Base-by-base conservation (phyloP, 2,113 vertebrate species). In the Andinoacara biseriatus region DNA sequence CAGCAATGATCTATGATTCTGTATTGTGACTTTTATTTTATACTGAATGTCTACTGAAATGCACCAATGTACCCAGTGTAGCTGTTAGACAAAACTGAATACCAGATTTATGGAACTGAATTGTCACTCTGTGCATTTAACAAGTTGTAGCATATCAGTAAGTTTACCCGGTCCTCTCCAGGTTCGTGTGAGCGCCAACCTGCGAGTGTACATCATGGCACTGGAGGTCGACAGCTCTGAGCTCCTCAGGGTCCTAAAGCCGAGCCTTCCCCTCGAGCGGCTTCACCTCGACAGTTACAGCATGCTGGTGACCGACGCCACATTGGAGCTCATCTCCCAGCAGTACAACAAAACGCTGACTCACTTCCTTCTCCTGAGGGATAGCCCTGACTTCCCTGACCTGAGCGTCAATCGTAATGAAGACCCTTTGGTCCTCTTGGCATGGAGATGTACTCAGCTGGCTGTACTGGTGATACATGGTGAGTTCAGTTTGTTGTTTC, bases 271-370 rank as follows among this genome's bases (percentile, higher is more conserved):
- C 7, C 92, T 99, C 92, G 98, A 99, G 95, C 97, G 98, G 88
- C 97, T 99, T 94, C 98, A 99, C 90, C 97, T 99, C 79, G 98
- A 99, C 94, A 98, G 98, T 94, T 99, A 98, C 91, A 95, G 96
- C 90, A 96, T 96, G 52, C 96, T 96, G 86, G 97, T 98, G 94
- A 97, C 97, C 24, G 98, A 97, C 56, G 97, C 96, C 61, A 96
- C 97, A 78, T 93, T 99, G 94, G 98, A 99, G 95, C 97, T 99
- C 91, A 97, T 99, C 95, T 97, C 98, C 82, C 97, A 96, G 96
- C 98, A 99, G 95, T 99, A 99, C 90, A 97, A 97, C 95, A 97
- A 97, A 93, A 99, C 98, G 83, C 97, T 99, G 91, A 98, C 97
- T 88, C 98, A 99, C 91, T 98, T 99, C 91, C 96, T 98, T 94